Evolutionary conservation across 2,888 invertebrate species (phyloP).

Genomic region (Notodonta ziczac): DNA sequence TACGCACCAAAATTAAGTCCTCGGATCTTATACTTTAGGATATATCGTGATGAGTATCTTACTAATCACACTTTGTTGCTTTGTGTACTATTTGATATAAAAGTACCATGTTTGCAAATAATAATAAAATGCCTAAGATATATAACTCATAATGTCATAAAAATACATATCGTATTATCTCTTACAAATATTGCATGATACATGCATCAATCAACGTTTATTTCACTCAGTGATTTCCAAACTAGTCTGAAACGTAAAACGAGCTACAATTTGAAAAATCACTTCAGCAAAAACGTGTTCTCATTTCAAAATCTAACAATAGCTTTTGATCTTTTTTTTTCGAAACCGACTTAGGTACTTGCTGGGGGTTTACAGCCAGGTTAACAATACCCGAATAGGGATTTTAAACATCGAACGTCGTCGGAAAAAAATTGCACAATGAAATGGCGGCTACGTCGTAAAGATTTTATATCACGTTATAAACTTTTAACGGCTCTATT

Average conservation of each 20-base stretch:
- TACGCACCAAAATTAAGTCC: no score
- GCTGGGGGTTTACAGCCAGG: constrained; percentile 57
- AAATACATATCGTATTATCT: background rate
- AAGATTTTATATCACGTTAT: constrained; percentile 33
- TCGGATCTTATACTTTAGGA: no score
- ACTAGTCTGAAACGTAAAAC: constrained; percentile 37
- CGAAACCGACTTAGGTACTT: constrained; percentile 55
- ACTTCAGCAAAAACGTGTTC: constrained; percentile 55
- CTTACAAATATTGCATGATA: constrained; percentile 9
- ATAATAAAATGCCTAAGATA: no score
- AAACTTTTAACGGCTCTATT: constrained; percentile 47
- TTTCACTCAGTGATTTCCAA: background rate
- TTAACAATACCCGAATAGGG: constrained; percentile 54
- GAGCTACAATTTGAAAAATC: constrained; percentile 53
- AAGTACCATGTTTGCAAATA: no score
- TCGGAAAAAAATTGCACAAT: constrained; percentile 21
- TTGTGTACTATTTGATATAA: no score
- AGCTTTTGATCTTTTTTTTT: constrained; percentile 58
- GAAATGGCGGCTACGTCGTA: constrained; percentile 19
- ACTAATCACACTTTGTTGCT: no score
- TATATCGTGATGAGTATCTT: no score
- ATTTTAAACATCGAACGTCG: constrained; percentile 18
- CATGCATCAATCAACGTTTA: constrained; percentile 27
- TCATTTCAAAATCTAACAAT: constrained; percentile 61
- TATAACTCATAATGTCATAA: no score